Percentiles rank a stretch among this genome's conserved stretches.
phyloP scores from a whole-genome alignment of 2,888 invertebrate species.

The Platycheirus rosarum region DNA sequence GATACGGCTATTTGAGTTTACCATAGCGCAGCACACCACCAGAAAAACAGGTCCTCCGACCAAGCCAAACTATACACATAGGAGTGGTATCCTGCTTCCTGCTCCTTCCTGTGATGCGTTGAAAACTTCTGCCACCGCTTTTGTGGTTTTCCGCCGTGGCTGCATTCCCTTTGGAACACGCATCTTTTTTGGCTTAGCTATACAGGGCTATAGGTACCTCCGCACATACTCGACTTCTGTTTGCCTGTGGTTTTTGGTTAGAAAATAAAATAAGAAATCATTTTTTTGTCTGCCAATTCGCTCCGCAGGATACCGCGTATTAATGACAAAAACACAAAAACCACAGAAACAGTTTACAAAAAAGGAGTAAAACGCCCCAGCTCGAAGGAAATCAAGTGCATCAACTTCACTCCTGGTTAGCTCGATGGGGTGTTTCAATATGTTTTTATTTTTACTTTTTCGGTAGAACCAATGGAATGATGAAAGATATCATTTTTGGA shows the following conservation, averaged over 20 bases:
- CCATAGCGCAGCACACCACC: conserved; percentile 29
- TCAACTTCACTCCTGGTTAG: conserved; percentile 21
- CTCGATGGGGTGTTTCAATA: conserved; percentile 4
- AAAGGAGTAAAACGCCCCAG: conserved; percentile 7
- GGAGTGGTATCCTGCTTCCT: conserved; percentile 62
- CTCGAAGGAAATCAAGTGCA: conserved; percentile 46
- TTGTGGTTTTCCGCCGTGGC: conserved; percentile 45
- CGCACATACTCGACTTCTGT: conserved; percentile 2
- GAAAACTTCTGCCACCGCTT: conserved; percentile 58
- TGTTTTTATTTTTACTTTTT: not conserved
- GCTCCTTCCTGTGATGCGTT: conserved; percentile 39
- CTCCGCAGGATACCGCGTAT: conserved; percentile 63
- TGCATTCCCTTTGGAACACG: conserved; percentile 41
- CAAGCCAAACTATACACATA: not conserved
- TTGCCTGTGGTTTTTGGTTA: conserved; percentile 48
- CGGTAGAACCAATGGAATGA: not conserved
- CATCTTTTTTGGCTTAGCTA: conserved; percentile 32
- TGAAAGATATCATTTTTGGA: conserved; percentile 14
- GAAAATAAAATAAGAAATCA: conserved; percentile 18
- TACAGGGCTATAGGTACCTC: not conserved
- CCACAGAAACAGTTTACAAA: conserved; percentile 49
- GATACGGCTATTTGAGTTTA: conserved; percentile 9
- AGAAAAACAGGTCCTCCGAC: conserved; percentile 47
- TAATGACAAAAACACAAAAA: conserved; percentile 71
- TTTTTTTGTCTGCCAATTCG: conserved; percentile 43